Conservation (phyloP, 2,888 invertebrate genomes). For the Meganola albula region DNA sequence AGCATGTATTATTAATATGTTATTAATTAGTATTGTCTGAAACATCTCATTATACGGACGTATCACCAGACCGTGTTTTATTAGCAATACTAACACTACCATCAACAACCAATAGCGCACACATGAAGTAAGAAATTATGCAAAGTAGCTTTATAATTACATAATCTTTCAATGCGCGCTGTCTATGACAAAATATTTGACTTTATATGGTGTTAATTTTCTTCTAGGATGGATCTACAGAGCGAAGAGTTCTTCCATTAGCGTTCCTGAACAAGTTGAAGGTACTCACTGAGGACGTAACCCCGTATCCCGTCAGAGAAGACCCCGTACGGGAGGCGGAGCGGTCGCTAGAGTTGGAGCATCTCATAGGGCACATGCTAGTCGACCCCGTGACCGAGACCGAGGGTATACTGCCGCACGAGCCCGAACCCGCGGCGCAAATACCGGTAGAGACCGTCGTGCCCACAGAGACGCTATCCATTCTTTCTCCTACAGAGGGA, state of each 20-base stretch:
- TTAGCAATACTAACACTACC: too few relatives aligned
- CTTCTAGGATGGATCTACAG: conserved; percentile 53
- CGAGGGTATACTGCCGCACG: too few relatives aligned
- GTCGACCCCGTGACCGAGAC: conserved; percentile 20
- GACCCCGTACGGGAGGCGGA: conserved; percentile 60
- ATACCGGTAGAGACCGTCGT: neutral
- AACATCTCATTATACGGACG: too few relatives aligned
- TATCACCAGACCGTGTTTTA: too few relatives aligned
- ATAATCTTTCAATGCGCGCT: too few relatives aligned
- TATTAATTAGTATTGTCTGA: too few relatives aligned
- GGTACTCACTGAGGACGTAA: conserved; percentile 35
- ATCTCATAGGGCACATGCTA: conserved; percentile 47
- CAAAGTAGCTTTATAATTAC: too few relatives aligned
- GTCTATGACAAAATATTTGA: too few relatives aligned
- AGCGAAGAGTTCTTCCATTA: conserved; percentile 53
- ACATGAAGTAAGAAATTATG: too few relatives aligned
- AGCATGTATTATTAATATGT: too few relatives aligned
- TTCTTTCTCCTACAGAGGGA: too few relatives aligned
- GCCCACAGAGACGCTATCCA: neutral
- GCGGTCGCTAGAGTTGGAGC: conserved; percentile 59
- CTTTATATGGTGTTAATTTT: conserved; percentile 6
- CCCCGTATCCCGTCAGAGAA: conserved; percentile 30
- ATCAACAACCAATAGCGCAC: too few relatives aligned
- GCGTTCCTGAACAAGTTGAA: conserved; percentile 50
- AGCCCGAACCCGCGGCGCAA: neutral